Percentiles rank a stretch among this genome's conserved stretches.
Evolutionary conservation across 2,888 invertebrate species (phyloP).

Genomic region (Halictus ligatus): DNA sequence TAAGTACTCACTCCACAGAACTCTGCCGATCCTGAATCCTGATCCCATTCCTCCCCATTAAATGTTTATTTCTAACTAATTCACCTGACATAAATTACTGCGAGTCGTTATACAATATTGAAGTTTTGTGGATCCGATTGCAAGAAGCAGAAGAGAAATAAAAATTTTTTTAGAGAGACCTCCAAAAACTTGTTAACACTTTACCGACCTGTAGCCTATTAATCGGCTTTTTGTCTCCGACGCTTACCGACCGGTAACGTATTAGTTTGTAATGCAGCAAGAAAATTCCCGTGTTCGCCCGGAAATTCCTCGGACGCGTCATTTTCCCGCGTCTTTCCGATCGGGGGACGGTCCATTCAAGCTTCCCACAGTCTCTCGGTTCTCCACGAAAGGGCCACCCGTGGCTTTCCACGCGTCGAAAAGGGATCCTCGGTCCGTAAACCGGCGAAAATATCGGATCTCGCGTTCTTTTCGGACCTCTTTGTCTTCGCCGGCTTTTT

Average conservation of each 20-base stretch:
- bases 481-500: slow-evolving; percentile 57
- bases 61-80: not conserved
- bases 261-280: too few relatives aligned
- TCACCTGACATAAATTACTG: too few relatives aligned
- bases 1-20: slow-evolving; percentile 7
- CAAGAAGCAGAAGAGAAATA: too few relatives aligned
- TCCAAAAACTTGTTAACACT: not conserved
- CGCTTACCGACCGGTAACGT: too few relatives aligned
- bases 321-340: slow-evolving; percentile 33
- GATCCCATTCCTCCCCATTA: not conserved
- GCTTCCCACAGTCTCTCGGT: slow-evolving; percentile 68
- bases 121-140: too few relatives aligned
- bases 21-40: not conserved
- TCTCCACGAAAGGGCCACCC: slow-evolving; percentile 68
- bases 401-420: slow-evolving; percentile 52
- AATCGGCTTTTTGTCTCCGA: too few relatives aligned
- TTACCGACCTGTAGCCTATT: too few relatives aligned
- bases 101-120: too few relatives aligned
- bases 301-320: slow-evolving; percentile 26
- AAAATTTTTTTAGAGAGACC: not conserved
- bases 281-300: slow-evolving; percentile 10
- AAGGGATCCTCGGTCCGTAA: slow-evolving; percentile 34
- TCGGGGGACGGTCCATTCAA: slow-evolving; percentile 73
- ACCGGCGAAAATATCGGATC: slow-evolving; percentile 70
- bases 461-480: slow-evolving; percentile 57